Base-by-base conservation (phyloP, 2,113 vertebrate genomes). In the Globicephala melas region DNA sequence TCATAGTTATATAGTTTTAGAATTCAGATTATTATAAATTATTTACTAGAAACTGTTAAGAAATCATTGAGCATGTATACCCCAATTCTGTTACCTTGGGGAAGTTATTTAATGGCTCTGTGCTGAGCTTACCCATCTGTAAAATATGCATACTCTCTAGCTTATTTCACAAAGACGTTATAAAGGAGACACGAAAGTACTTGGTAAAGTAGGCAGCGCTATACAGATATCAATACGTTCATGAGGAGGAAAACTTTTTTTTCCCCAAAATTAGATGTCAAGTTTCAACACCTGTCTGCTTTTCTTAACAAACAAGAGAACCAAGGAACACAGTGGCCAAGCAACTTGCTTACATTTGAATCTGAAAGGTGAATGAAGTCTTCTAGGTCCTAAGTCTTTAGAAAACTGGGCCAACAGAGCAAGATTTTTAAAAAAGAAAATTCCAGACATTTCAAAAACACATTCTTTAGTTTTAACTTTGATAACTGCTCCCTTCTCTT, bases 401-500 rank as follows among this genome's bases (percentile, higher is more conserved):
- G 58, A 68, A 70, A 86, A 97, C 47, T 80, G 15, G 62, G 55
- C 65, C 62, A 67, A 53, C 47, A 77, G 26, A 83, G 67, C 71
- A 77, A 73, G 8, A 55, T 76, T 89, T 97, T 88, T 26, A 8
- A 94, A 96, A 94, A 89, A 96, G 15, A 93, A 95, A 88, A 96
- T 33, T 85, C n/a, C 26, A 77, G 58, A 68, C 36, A 74, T 71
- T 92, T 91, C 50, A 94, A 91, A 87, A 94, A 70, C 10, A 96
- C 15, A 68, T 73, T 50, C 67, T 44, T 84, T 74, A 87, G n/a
- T 95, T 87, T 84, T 81, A 95, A 58, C 12, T 87, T 83, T 87
- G 73, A 55, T n/a, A 89, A 88, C 1, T 96, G 50, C 44, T 89
- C 50, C 71, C 79, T 73, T 77, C 65, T 60, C 62, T 74, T 92